Evolutionary conservation across 2,888 invertebrate genomes (phyloP).

Genomic region (Amblyjoppa fuscipennis): DNA sequence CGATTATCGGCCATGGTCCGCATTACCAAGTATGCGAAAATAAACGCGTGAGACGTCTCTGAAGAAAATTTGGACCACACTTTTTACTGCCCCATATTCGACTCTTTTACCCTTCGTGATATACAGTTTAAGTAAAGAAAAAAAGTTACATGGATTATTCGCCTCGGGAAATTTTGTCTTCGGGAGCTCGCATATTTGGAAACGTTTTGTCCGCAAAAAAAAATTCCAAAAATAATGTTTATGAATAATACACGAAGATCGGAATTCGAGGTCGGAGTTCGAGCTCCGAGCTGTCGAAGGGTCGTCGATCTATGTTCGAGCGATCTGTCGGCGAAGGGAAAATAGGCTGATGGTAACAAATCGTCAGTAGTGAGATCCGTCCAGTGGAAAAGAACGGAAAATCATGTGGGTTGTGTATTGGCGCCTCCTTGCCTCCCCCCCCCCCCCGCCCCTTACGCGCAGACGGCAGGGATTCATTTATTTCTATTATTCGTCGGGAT

Average conservation of each 20-base stretch:
- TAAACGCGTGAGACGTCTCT: no score
- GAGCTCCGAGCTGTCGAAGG: conserved; percentile 31
- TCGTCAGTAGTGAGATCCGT: not conserved
- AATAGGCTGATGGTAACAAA: conserved; percentile 12
- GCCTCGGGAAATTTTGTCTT: no score
- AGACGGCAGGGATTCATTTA: conserved; percentile 47
- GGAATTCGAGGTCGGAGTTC: not conserved
- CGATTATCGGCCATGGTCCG: no score
- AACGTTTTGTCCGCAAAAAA: not conserved
- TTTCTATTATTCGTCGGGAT: conserved; percentile 45
- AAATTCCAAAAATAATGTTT: conserved; percentile 31
- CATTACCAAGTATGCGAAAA: no score
- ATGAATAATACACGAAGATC: conserved; percentile 53
- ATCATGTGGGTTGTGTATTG: conserved; percentile 17
- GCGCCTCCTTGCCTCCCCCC: no score
- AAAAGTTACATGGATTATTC: no score
- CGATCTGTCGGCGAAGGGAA: conserved; percentile 26
- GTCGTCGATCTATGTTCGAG: conserved; percentile 53
- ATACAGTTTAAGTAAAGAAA: no score
- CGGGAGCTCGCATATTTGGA: no score
- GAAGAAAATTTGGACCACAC: no score
- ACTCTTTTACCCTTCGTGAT: no score
- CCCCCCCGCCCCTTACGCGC: not conserved
- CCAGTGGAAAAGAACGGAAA: conserved; percentile 17
- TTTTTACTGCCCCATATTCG: no score